Conservation (phyloP, 2,113 vertebrate species). For the Osmerus mordax region DNA sequence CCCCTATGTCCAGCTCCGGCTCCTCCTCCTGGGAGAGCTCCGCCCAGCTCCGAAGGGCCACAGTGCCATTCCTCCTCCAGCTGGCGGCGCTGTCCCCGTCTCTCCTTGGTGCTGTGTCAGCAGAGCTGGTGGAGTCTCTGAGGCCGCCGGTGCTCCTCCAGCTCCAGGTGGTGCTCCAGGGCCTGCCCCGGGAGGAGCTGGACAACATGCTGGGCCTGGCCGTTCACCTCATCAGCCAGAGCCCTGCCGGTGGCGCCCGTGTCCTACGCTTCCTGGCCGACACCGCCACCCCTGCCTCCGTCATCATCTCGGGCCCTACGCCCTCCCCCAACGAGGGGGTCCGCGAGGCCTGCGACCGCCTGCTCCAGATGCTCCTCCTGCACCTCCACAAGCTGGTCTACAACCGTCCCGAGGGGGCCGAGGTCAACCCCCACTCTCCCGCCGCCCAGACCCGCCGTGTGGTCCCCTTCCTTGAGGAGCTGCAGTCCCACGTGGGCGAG, state of each 20-base stretch:
- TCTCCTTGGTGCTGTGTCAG: constrained; percentile 81
- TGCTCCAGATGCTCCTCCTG: constrained; percentile 86
- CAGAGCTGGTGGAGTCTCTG: constrained; percentile 86
- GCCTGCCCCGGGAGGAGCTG: constrained; percentile 81
- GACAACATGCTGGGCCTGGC: constrained; percentile 84
- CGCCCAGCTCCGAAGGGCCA: constrained; percentile 78
- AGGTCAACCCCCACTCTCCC: constrained; percentile 51
- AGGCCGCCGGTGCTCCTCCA: constrained; percentile 82
- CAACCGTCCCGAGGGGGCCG: constrained; percentile 68
- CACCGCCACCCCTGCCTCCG: constrained; percentile 86
- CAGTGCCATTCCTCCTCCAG: constrained; percentile 89
- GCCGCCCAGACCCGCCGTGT: constrained; percentile 64
- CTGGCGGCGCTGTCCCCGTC: constrained; percentile 86
- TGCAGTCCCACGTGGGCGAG: constrained; percentile 78
- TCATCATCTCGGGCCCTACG: constrained; percentile 81
- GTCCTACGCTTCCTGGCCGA: constrained; percentile 84
- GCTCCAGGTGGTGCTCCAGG: constrained; percentile 81
- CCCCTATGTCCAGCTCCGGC: constrained; percentile 58
- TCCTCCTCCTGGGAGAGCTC: constrained; percentile 71
- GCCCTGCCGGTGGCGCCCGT: constrained; percentile 80
- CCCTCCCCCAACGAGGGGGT: constrained; percentile 82
- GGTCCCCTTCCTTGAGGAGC: constrained; percentile 86
- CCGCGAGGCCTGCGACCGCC: constrained; percentile 86
- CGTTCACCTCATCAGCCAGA: constrained; percentile 90
- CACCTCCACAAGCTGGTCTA: constrained; percentile 90